Evolutionary conservation across 2,797 vertebrate genomes (phyloP), one percentile per base, ranked within the genome.

Genomic region (Xiphophorus birchmanni): DNA sequence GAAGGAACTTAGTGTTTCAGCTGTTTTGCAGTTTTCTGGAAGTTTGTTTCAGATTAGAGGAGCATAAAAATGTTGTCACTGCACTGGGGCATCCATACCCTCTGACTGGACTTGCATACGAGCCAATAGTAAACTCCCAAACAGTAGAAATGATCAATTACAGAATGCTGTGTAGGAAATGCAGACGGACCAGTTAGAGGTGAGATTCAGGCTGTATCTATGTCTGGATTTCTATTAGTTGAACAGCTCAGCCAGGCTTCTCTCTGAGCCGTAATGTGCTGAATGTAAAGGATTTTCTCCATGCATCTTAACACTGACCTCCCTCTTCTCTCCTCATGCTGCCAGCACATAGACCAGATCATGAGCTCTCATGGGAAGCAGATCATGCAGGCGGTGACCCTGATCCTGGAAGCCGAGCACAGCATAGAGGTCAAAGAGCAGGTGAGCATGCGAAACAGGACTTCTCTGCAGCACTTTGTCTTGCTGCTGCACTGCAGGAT

Each of bases 321-420:
- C 21, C n/a, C 40, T 23, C 65, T 40, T 21, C 37, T 69, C 15
- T 26, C 65, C 56, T 75, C 9, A 0, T 48, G 35, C 79, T 35
- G 82, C 91, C 96, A 99, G 98, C 98, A 99, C 92, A 99, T 99
- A 93, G 99, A 99, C 94, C 98, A 99, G 95, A 98, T 99, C 94
- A 99, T 99, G 98, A 99, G 96, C 88, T 98, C 97, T 82, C 97
- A 99, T n/a, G 99, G 99, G 87, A 99, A 98, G 94, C 98, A 99
- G 94, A 98, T 99, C 93, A 99, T 99, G 98, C 99, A 99, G 95
- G 98, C 98, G 0, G 97, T 99, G 91, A 99, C 98, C 21, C 96
- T 99, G 84, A 99, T 99, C 93, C 95, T 99, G 88, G 98, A 99
- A 93, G 97, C 98, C 52, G 98, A 99, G 86, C 98, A 99, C 93